These are phyloP conservation scores for Portunus trituberculatus DNA, from an alignment of 1,140 invertebrate species.

Conservation along the genomic window DNA sequence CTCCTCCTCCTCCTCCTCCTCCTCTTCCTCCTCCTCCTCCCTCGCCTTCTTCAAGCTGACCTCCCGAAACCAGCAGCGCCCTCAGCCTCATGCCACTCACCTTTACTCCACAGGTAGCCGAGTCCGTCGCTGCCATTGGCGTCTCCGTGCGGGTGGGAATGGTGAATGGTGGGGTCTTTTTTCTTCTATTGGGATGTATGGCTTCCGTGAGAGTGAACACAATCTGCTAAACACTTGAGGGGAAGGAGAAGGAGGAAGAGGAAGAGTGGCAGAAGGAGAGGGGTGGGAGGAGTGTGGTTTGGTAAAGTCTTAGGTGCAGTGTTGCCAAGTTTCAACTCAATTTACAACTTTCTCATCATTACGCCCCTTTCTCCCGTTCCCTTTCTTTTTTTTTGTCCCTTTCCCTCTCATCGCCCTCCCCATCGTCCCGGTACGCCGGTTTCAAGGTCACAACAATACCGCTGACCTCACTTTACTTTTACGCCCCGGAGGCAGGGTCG, in stretches of 20 bases:
- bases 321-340: neutral
- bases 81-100: neutral
- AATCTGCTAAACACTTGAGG: neutral
- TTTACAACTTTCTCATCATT: neutral
- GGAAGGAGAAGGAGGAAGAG: neutral
- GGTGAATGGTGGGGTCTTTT: neutral
- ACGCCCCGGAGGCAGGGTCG: neutral
- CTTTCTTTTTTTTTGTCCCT: conserved; percentile 7
- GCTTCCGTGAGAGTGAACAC: neutral
- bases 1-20: neutral
- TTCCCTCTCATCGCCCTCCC: conserved; percentile 15
- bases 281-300: neutral
- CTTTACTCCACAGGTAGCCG: neutral
- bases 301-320: neutral
- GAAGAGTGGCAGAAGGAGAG: neutral
- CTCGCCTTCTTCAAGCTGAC: neutral
- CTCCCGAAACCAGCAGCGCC: neutral
- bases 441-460: neutral
- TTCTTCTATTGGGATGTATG: neutral
- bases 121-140: neutral
- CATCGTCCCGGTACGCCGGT: neutral
- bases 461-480: neutral
- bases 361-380: neutral
- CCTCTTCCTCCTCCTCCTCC: neutral
- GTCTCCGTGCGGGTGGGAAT: neutral